Evolutionary conservation across 2,113 vertebrate species (phyloP), one percentile per base, ranked within the genome.

Genomic region (Heterotis niloticus): DNA sequence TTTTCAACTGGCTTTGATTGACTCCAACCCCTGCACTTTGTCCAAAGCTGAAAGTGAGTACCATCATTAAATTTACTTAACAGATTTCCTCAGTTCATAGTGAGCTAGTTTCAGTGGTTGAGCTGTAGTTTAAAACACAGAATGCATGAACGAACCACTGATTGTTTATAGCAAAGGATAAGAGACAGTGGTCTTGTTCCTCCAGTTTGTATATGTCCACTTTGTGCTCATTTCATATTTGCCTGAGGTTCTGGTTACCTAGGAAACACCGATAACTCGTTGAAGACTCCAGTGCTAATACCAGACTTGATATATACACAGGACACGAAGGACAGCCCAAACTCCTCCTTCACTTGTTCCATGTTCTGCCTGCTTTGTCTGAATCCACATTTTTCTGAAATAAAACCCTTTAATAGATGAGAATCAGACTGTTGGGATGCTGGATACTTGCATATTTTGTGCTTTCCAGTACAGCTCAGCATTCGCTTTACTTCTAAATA

Each of bases 21-120:
- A 98, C 94, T 98, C 96, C 87, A 96, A 95, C 90, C 93, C 95
- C 92, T 98, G 97, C 95, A 98, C 96, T 94, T 97, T 98, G 95
- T 98, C 97, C 89, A 97, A 96, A 89, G 95, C 96, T 94, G 96
- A 98, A 95, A 98, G 97, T 99, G 96, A 98, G 97, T 97, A 90
- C 77, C 51, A 2, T 68, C 5, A 28, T 9, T 24, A 18, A 17
- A 10, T 13, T n/a, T 44, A 16, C 69, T 74, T 51, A n/a, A 59
- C 24, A 44, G 34, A 44, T n/a, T 0, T 57, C 57, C 5, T 51
- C 20, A 26, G 51, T 56, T 26, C 11, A 3, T 13, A 24, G 67
- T 17, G 17, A 69, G 4, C 67, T 10, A 34, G 28, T 29, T 70
- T 14, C 34, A 51, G 18, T 17, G 5, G 9, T 20, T 4, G 17